A percentile compares a stretch with the other conserved stretches of the same genome.
These are phyloP conservation scores for Venturia canescens DNA, from an alignment of 1,140 invertebrate genomes.

Conservation along the genomic window DNA sequence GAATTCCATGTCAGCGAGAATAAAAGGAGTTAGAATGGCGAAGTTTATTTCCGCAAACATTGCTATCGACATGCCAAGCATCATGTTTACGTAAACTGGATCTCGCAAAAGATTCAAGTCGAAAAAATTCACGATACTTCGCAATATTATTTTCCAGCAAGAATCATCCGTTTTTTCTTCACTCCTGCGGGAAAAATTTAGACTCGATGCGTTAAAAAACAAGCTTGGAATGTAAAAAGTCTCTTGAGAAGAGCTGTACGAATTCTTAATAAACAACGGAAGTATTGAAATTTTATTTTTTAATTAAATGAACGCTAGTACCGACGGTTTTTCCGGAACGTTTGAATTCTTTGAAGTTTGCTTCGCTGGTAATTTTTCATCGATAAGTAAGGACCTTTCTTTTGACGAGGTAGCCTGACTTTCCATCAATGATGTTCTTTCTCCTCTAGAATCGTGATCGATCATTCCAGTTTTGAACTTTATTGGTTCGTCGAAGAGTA, in stretches of 20 bases:
- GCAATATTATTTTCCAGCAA: conserved; percentile 52
- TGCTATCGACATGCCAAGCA: conserved; percentile 82
- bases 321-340: conserved; percentile 28
- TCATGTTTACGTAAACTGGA: conserved; percentile 80
- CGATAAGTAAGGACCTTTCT: not conserved
- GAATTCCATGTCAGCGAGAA: conserved; percentile 80
- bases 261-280: not conserved
- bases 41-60: conserved; percentile 84
- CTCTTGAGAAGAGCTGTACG: not conserved
- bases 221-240: not conserved
- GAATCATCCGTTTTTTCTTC: conserved; percentile 40
- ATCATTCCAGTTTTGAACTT: too few species aligned
- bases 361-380: not conserved
- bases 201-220: conserved; percentile 51
- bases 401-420: not conserved
- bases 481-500: too few species aligned
- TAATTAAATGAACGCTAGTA: conserved; percentile 16
- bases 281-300: not conserved
- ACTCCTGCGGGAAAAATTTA: not conserved
- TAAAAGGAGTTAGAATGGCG: conserved; percentile 81
- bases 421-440: conserved; percentile 14
- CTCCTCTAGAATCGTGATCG: not conserved
- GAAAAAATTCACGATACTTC: conserved; percentile 75
- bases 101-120: conserved; percentile 79
- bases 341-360: not conserved